These are phyloP conservation scores for Hormaphis cornu DNA, from an alignment of 1,140 invertebrate species.

Conservation along the genomic window DNA sequence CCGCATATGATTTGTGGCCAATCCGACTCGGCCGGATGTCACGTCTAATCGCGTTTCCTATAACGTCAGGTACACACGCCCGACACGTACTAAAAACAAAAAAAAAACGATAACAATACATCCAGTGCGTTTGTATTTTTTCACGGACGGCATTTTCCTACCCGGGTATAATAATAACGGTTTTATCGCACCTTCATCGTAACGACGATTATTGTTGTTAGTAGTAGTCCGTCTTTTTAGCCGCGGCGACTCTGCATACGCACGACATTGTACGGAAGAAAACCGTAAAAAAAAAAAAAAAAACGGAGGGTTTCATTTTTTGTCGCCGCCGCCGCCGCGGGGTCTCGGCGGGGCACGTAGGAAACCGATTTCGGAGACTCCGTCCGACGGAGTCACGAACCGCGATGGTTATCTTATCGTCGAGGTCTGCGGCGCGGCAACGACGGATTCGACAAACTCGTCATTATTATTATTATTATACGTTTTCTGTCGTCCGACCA, in stretches of 20 bases:
- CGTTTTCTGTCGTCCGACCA: not conserved
- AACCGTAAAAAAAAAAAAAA: not conserved
- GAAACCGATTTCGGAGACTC: constrained; percentile 17
- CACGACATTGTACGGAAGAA: not conserved
- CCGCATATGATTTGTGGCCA: constrained; percentile 30
- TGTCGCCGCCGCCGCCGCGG: not conserved
- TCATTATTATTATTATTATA: constrained; percentile 8
- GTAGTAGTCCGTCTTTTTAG: too few relatives aligned
- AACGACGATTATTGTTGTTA: too few relatives aligned
- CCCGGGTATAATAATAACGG: too few relatives aligned
- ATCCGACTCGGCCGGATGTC: constrained; percentile 27
- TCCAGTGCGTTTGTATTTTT: too few relatives aligned
- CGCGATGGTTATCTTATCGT: constrained; percentile 5
- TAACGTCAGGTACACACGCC: constrained; percentile 23
- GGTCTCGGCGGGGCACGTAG: constrained; percentile 28
- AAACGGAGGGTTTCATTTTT: constrained; percentile 10
- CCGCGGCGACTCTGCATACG: too few relatives aligned
- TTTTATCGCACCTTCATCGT: too few relatives aligned
- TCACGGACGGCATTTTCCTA: too few relatives aligned
- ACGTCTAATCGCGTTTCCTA: constrained; percentile 32
- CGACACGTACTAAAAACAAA: constrained; percentile 16
- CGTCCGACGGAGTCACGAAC: constrained; percentile 28
- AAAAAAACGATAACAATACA: not conserved
- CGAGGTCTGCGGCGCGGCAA: not conserved
- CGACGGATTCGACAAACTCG: constrained; percentile 29